A percentile compares a stretch with the other conserved stretches of the same genome.
Conservation (phyloP, 2,113 vertebrate genomes). For the Alethe castanea region DNA sequence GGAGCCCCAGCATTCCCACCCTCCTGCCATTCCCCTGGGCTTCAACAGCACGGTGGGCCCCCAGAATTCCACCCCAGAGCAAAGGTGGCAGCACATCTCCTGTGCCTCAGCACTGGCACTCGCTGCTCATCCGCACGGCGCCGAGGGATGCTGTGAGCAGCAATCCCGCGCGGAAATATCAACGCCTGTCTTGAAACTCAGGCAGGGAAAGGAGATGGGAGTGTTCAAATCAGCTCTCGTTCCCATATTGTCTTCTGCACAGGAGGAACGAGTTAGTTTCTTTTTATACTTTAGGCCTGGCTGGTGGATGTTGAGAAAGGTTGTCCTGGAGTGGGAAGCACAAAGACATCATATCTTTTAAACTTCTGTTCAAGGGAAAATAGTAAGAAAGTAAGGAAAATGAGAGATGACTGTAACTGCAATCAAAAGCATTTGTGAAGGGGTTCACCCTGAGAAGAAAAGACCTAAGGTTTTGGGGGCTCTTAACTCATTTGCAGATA, state of each 20-base stretch:
- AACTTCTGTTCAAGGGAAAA: neutral
- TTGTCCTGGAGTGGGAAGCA: neutral
- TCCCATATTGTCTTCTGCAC: neutral
- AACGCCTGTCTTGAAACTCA: neutral
- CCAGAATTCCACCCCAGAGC: neutral
- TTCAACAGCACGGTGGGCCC: neutral
- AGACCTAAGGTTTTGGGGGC: fast-evolving
- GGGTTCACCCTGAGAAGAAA: neutral
- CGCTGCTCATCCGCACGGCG: fast-evolving
- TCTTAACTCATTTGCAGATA: neutral
- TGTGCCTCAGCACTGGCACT: neutral
- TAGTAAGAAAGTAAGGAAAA: neutral
- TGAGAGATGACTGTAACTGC: neutral
- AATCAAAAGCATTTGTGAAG: neutral
- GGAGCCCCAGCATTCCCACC: fast-evolving
- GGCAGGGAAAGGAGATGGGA: neutral
- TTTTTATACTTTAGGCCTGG: neutral
- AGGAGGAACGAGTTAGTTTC: neutral
- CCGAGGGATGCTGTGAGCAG: fast-evolving
- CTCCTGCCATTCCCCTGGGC: fast-evolving
- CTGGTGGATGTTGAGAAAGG: neutral
- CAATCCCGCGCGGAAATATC: fast-evolving
- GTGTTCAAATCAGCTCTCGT: neutral
- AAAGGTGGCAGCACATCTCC: neutral
- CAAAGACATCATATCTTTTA: neutral